These are phyloP conservation scores for Rhopalosiphum maidis DNA, from an alignment of 1,140 invertebrate genomes.

Conservation along the genomic window DNA sequence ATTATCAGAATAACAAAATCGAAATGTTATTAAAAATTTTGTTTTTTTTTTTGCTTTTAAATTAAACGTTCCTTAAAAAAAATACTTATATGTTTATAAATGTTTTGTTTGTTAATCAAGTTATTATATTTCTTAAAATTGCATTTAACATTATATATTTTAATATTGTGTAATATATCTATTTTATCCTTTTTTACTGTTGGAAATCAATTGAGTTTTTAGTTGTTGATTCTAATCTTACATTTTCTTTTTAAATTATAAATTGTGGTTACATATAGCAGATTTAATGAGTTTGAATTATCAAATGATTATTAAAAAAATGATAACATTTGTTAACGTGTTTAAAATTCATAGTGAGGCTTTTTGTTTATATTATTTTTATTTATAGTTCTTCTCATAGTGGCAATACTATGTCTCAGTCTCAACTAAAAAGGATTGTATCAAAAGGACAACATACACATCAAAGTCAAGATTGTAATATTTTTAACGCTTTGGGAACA, in stretches of 20 bases:
- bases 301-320: background rate
- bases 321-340: background rate
- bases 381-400: conserved; percentile 63
- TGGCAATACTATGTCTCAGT: conserved; percentile 65
- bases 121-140: background rate
- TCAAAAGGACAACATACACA: conserved; percentile 75
- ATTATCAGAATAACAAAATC: too few species aligned
- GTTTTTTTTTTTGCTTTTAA: too few species aligned
- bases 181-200: background rate
- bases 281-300: background rate
- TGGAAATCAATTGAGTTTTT: background rate
- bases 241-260: background rate
- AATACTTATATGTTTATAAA: too few species aligned
- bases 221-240: background rate
- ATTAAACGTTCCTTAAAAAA: too few species aligned
- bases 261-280: background rate
- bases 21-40: too few species aligned
- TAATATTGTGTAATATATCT: background rate
- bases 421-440: conserved; percentile 86
- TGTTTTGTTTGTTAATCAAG: too few species aligned
- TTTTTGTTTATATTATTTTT: background rate
- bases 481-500: conserved; percentile 62
- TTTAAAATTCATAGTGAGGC: background rate
- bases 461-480: conserved; percentile 70
- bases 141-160: background rate